Percentiles rank a stretch among this genome's conserved stretches.
Conservation (phyloP, 2,888 invertebrate genomes). For the Galeopsomyia nigrocyanea region DNA sequence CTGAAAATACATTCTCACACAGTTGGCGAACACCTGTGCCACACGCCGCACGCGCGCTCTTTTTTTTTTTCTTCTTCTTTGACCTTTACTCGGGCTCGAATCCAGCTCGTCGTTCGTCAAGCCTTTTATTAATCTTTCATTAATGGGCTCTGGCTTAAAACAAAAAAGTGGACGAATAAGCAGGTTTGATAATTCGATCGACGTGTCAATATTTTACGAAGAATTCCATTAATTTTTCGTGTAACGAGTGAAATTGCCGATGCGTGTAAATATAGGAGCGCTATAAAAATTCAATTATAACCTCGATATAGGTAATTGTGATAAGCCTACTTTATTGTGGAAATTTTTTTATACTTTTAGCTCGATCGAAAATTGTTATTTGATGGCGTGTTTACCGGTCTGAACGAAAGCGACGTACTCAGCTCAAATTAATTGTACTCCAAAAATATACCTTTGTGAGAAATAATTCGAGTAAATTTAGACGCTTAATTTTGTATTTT, state of each 20-base stretch:
- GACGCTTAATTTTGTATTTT: too few species aligned
- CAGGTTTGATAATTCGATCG: too few species aligned
- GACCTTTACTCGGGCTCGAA: neutral
- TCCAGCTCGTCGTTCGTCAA: neutral
- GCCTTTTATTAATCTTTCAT: neutral
- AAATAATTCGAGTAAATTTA: too few species aligned
- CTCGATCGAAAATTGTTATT: neutral
- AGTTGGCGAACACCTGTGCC: constrained; percentile 11
- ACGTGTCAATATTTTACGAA: neutral
- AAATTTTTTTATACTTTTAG: too few species aligned
- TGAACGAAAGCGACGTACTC: neutral
- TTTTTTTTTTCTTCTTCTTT: neutral
- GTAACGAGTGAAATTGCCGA: constrained; percentile 1
- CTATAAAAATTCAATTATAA: constrained; percentile 13
- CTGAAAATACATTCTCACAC: constrained; percentile 32
- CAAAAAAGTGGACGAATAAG: too few species aligned
- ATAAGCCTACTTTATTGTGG: too few species aligned
- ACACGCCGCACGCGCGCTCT: neutral
- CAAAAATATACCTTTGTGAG: too few species aligned
- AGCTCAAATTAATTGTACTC: too few species aligned
- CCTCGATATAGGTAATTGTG: too few species aligned
- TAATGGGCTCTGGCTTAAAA: too few species aligned
- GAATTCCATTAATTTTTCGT: constrained; percentile 2
- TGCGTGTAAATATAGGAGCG: constrained; percentile 19
- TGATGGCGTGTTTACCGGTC: neutral